Percentiles rank a stretch among this genome's conserved stretches.
These are phyloP conservation scores for Idaea biselata DNA, from an alignment of 2,888 invertebrate genomes.

Conservation along the genomic window DNA sequence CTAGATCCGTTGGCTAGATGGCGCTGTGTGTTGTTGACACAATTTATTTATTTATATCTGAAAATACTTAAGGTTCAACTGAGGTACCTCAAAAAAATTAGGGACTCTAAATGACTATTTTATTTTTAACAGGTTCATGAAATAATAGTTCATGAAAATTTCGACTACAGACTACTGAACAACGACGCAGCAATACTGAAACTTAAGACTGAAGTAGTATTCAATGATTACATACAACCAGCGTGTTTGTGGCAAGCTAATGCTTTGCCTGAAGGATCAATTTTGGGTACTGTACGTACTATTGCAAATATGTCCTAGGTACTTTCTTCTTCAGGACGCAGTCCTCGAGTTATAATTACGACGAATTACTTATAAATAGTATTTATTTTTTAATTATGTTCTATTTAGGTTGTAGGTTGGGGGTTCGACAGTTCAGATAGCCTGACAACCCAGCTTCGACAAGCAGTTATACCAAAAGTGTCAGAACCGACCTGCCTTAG, in stretches of 20 bases:
- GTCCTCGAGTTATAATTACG: too few relatives aligned
- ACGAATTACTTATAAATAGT: too few relatives aligned
- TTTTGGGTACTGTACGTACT: background rate
- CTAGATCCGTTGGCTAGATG: too few relatives aligned
- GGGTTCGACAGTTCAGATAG: slow-evolving; percentile 47
- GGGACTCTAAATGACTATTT: background rate
- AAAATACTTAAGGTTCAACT: too few relatives aligned
- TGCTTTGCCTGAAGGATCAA: slow-evolving; percentile 11
- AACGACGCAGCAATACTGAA: slow-evolving; percentile 56
- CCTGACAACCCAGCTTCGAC: slow-evolving; percentile 39
- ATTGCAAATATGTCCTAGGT: background rate
- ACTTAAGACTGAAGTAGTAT: slow-evolving; percentile 42
- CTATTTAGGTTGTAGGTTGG: slow-evolving; percentile 48
- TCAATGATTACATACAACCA: slow-evolving; percentile 53
- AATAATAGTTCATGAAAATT: slow-evolving; percentile 44
- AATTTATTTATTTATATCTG: too few relatives aligned
- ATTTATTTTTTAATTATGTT: too few relatives aligned
- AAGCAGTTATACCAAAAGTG: slow-evolving; percentile 46
- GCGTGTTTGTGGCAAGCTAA: slow-evolving; percentile 52
- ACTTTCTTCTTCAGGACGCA: too few relatives aligned
- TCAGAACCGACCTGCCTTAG: slow-evolving; percentile 45
- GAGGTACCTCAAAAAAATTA: too few relatives aligned
- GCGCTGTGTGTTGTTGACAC: too few relatives aligned
- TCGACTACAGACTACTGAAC: slow-evolving; percentile 29
- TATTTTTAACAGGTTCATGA: slow-evolving; percentile 38